Evolutionary conservation across 2,797 vertebrate genomes (phyloP), one percentile per base, ranked within the genome.

Genomic region (Phoebastria nigripes): DNA sequence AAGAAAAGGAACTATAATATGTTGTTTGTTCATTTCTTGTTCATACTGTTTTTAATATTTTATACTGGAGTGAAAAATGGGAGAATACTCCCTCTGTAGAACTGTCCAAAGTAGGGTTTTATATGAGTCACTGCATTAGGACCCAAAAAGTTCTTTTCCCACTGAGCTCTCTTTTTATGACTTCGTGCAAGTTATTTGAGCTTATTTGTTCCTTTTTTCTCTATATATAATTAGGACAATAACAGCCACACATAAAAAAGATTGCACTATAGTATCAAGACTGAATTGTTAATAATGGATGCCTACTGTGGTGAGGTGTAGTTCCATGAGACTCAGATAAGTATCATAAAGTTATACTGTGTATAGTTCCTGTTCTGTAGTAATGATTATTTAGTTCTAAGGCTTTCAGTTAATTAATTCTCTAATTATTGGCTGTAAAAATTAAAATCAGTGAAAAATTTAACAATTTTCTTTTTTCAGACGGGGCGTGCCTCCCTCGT

Each of bases 401-500:
- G 15, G 11, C 15, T 72, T 82, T 62, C 58, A 39, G 21, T 59
- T 71, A 58, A 76, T 71, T 54, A 37, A 72, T 55, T 83, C 33
- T 42, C 8, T 42, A 83, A 26, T 83, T 78, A 49, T 9, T 87
- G 1, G 2, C 42, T 61, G 82, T 37, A 55, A 61, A 82, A 67
- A 26, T 16, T 15, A 51, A 83, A 62, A 61, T n/a, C 3, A 61
- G 16, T 79, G 54, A 83, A 67, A 49, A 72, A 31, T 7, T 19
- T 14, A 62, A 66, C 25, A n/a, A 25, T 37, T 78, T 72, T 44
- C 6, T 39, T 49, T 88, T 71, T 54, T 28, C 13, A 39, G 39
- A 31, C 26, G 3, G 12, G 12, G 4, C 0, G 0, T 80, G 20
- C 25, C 21, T 61, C 29, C 29, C 8, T 19, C 2, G 1, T 66